phyloP scores from a whole-genome alignment of 1,140 invertebrate genomes.

The Subanguina moxae region DNA sequence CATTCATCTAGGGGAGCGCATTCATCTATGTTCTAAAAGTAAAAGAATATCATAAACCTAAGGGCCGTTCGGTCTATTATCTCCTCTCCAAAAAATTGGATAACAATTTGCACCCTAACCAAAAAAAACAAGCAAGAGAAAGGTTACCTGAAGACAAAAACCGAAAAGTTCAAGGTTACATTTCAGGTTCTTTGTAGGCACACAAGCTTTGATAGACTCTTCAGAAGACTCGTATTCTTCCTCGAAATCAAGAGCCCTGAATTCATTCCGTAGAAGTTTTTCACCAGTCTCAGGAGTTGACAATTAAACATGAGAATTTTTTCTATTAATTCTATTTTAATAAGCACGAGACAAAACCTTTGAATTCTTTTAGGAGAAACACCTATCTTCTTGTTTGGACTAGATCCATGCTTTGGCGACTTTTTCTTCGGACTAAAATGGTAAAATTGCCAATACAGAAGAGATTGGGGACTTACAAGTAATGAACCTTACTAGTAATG shows the following conservation, averaged over 20 bases:
- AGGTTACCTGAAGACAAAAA: slow-evolving; percentile 2
- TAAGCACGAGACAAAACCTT: background rate
- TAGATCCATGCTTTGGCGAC: slow-evolving; percentile 14
- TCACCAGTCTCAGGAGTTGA: no score
- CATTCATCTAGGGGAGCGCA: slow-evolving; percentile 1
- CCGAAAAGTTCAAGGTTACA: background rate
- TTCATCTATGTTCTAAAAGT: slow-evolving; percentile 16
- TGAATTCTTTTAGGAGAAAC: background rate
- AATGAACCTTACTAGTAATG: no score
- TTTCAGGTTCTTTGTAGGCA: slow-evolving; percentile 1
- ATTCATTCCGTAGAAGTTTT: no score
- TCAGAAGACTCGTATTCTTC: slow-evolving; percentile 5
- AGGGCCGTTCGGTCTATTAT: no score
- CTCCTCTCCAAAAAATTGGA: no score
- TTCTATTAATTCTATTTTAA: background rate
- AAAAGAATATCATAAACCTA: no score
- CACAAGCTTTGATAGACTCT: background rate
- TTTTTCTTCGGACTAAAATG: slow-evolving; percentile 25
- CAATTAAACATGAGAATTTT: no score
- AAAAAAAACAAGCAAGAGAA: no score
- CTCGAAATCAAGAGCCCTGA: slow-evolving; percentile 13
- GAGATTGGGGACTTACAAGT: no score
- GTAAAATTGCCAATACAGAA: no score
- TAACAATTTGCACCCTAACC: no score
- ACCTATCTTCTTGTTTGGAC: background rate